Base-by-base conservation (phyloP, 2,888 invertebrate genomes). In the Heliconius ismenius region DNA sequence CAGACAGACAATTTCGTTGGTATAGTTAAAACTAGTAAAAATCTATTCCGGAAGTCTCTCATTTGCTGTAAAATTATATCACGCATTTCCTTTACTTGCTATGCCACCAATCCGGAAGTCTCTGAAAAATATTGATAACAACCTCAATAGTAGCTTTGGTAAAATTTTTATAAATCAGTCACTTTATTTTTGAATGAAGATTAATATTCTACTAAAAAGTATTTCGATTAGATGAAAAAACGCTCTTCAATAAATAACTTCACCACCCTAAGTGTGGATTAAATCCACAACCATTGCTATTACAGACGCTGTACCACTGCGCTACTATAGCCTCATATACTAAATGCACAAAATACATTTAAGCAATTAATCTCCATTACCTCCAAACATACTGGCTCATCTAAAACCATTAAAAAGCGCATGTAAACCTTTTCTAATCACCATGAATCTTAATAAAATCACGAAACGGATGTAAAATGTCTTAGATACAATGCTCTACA, bases 361-460 rank as follows among this genome's bases (percentile, higher is more conserved):
- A 32, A 32, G 32, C 32, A 62, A 62, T 26, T 15, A 28, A 26
- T 26, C 6, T 26, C 15, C 15, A 26, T 62, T 62, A 62, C 15
- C 36, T 36, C 10, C 13, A 0, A 32, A 21, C 36, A 65, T 65
- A 65, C n/a, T 64, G 11, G 60, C 6, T 62, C 24, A 26, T 7
- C 15, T 26, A 62, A 26, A 62, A 4, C 24, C 7, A 15, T 62
- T 28, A 54, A 32, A 70, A 58, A 54, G 4, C 54, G 15, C n/a
- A 58, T 58, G 9, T 58, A 58, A 28, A n/a, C n/a, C 58, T 58
- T 58, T 28, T 54, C n/a, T 15, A 58, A 70, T 58, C 4, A 58
- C 32, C 13, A 58, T 70, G 24, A 58, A 70, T 58, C 32, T 70
- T 24, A 32, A 70, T 36, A 70, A 70, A 70, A 70, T 70, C 58